These are phyloP conservation scores for Solenopsis invicta DNA, from an alignment of 1,140 invertebrate species.

Conservation along the genomic window DNA sequence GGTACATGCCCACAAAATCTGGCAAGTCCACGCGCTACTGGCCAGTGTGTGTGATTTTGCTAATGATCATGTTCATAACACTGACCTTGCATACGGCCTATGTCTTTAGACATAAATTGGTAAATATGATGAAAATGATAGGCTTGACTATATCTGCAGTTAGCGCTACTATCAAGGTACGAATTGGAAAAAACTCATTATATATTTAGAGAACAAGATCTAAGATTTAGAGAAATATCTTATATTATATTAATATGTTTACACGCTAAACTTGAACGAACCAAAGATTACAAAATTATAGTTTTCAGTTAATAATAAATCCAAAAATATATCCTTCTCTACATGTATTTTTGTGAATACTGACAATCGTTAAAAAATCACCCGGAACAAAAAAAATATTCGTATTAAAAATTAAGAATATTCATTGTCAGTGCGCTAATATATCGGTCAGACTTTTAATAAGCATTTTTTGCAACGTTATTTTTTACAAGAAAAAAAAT, in stretches of 20 bases:
- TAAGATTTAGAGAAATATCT: too few relatives aligned
- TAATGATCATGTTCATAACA: background rate
- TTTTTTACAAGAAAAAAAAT: too few relatives aligned
- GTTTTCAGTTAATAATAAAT: background rate
- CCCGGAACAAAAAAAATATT: background rate
- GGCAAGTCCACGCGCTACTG: background rate
- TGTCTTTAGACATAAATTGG: background rate
- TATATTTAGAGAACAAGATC: too few relatives aligned
- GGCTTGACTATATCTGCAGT: background rate
- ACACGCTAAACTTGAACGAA: background rate
- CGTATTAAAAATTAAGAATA: background rate
- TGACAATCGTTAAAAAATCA: background rate
- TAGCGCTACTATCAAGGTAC: background rate
- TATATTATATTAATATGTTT: background rate
- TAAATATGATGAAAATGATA: background rate
- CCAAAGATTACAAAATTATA: background rate
- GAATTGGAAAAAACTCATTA: background rate
- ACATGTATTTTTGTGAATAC: background rate
- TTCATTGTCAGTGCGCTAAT: background rate
- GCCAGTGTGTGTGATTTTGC: background rate
- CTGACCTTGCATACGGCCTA: background rate
- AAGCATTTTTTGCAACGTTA: too few relatives aligned
- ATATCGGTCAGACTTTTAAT: too few relatives aligned
- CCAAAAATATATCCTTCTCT: background rate
- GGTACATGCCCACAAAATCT: background rate